These are phyloP conservation scores for Tolypeutes matacus DNA, from an alignment of 2,797 vertebrate genomes.

Conservation along the genomic window DNA sequence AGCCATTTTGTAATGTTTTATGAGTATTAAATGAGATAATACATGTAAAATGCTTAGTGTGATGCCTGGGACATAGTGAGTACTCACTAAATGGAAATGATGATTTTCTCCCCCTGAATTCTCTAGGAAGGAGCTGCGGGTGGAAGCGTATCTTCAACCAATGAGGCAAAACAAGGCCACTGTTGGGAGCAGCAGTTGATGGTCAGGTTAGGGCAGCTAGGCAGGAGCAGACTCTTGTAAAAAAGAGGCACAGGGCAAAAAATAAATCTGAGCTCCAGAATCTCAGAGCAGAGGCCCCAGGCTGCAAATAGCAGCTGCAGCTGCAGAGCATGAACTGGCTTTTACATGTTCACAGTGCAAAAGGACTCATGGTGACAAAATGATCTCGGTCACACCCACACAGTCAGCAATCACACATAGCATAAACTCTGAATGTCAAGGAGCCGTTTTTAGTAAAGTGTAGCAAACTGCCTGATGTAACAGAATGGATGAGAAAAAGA, in stretches of 20 bases:
- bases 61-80: not conserved
- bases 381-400: slow-evolving; percentile 74
- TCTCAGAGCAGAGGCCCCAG: slow-evolving; percentile 62
- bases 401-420: not conserved
- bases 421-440: not conserved
- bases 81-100: not conserved
- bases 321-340: slow-evolving; percentile 74
- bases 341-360: slow-evolving; percentile 68
- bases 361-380: slow-evolving; percentile 60
- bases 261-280: slow-evolving; percentile 80
- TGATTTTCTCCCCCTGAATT: not conserved
- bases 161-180: not conserved
- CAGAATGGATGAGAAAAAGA: not conserved
- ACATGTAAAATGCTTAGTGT: not conserved
- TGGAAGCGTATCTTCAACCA: not conserved
- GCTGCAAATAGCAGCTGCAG: slow-evolving; percentile 83
- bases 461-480: not conserved
- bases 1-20: not conserved
- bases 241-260: slow-evolving; percentile 69
- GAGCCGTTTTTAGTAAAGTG: not conserved
- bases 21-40: not conserved
- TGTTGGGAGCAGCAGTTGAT: not conserved
- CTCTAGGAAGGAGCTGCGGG: not conserved
- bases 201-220: slow-evolving; percentile 61
- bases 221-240: slow-evolving; percentile 49